A percentile compares a stretch with the other conserved stretches of the same genome.
Conservation (phyloP, 2,888 invertebrate genomes). For the Drosophila greeni region DNA sequence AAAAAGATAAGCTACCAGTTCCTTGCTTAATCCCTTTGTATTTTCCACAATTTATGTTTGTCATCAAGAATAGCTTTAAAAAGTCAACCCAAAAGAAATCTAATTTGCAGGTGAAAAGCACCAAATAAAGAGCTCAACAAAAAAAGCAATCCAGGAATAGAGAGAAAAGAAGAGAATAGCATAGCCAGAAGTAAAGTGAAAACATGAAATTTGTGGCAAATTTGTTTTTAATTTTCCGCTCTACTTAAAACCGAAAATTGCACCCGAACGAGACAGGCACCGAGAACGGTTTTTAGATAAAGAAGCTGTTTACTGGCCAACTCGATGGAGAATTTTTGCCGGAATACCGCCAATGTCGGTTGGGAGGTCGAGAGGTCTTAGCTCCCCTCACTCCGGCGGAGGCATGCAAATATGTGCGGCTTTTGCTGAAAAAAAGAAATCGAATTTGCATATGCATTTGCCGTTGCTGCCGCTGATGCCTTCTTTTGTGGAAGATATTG, state of each 20-base stretch:
- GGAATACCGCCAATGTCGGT: constrained; percentile 2
- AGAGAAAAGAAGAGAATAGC: constrained; percentile 22
- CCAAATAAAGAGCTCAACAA: constrained; percentile 8
- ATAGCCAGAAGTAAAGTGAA: constrained; percentile 38
- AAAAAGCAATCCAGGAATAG: not conserved
- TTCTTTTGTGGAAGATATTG: constrained; percentile 33
- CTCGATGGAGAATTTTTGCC: constrained; percentile 10
- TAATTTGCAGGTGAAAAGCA: constrained; percentile 41
- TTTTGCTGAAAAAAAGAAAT: constrained; percentile 45
- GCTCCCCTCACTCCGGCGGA: constrained; percentile 8
- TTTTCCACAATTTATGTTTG: constrained; percentile 7
- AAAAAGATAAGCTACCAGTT: not conserved
- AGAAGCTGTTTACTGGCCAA: constrained; percentile 59
- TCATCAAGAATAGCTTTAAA: constrained; percentile 26
- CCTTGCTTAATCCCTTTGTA: not conserved
- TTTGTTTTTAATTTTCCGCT: constrained; percentile 75
- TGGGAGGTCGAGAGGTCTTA: constrained; percentile 10
- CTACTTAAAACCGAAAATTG: constrained; percentile 70
- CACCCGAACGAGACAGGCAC: constrained; percentile 19
- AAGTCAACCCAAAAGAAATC: constrained; percentile 26
- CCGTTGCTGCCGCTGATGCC: constrained; percentile 36
- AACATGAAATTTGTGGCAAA: constrained; percentile 58
- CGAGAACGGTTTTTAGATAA: constrained; percentile 61
- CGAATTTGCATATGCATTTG: constrained; percentile 70
- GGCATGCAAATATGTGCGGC: constrained; percentile 56